These are phyloP conservation scores for Diploscapter pachys DNA, from an alignment of 1,140 invertebrate species.

Conservation along the genomic window DNA sequence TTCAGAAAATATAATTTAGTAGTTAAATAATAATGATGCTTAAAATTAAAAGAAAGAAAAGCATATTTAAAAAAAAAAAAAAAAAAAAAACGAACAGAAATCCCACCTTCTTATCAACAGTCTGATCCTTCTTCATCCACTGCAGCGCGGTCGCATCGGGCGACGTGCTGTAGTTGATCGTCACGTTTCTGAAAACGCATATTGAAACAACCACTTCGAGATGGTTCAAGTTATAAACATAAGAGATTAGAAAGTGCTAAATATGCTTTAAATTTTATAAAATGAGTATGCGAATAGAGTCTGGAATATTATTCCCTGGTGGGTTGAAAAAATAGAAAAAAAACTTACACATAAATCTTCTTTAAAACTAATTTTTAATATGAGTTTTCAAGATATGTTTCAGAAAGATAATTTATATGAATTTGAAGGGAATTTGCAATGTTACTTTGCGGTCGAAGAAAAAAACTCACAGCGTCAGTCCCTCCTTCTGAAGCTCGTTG, in stretches of 20 bases:
- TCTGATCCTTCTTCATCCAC: slow-evolving; percentile 82
- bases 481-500: slow-evolving; percentile 24
- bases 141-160: slow-evolving; percentile 76
- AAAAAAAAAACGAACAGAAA: not conserved
- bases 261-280: too few species aligned
- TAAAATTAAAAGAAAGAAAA: too few species aligned
- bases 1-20: too few species aligned
- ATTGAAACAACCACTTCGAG: too few species aligned
- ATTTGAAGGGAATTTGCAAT: too few species aligned
- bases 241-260: too few species aligned
- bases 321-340: too few species aligned
- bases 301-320: too few species aligned
- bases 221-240: not conserved
- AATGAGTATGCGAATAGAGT: too few species aligned
- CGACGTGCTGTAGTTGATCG: slow-evolving; percentile 73
- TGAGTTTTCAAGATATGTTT: not conserved
- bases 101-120: slow-evolving; percentile 71
- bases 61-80: not conserved
- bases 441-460: not conserved
- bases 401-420: not conserved
- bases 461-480: slow-evolving; percentile 15
- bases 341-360: too few species aligned
- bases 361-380: too few species aligned
- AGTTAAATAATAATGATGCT: too few species aligned
- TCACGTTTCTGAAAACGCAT: slow-evolving; percentile 66